Base-by-base conservation (phyloP, 1,140 invertebrate genomes). In the Drosophila ananassae region DNA sequence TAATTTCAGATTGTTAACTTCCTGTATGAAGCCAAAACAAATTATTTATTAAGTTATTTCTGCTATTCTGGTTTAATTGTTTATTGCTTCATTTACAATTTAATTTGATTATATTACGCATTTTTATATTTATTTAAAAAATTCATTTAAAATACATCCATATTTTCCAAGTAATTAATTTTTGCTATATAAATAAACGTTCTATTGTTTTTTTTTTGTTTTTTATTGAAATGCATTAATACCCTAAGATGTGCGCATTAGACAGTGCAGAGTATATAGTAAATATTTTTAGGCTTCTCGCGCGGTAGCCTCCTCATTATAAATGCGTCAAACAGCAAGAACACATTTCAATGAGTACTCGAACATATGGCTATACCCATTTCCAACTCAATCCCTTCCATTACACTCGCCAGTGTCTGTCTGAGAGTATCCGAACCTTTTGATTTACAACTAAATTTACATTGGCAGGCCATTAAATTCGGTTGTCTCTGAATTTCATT, bases 381-480 rank as follows among this genome's bases (percentile, higher is more conserved):
- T 37, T 32, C 22, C 44, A 9, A 24, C 57, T 1, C 12, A 56
- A 39, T 69, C 67, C 63, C 47, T 22, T 57, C 34, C 64, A 59
- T 64, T 62, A 63, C 52, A 44, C 52, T 63, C 46, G 21, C 34
- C 13, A 17, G 34, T n/a, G 41, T 32, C 21, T 58, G 52, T 44
- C 34, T 17, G 68, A 25, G 37, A 28, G 22, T 25, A 37, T n/a
- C 66, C 34, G 59, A 69, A 59, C 59, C 66, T 30, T 48, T 51
- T 83, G 60, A 62, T 59, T 68, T 73, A 73, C 37, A 12, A 39
- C 1, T n/a, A n/a, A 76, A 84, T 78, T 83, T 79, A 56, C 64
- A 71, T 71, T 39, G 39, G 21, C 51, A 32, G 63, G 25, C 53
- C 53, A 52, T 57, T 75, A 47, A 58, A 58, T 75, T 74, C 72